Evolutionary conservation across 2,113 vertebrate species (phyloP), one percentile per base, ranked within the genome.

Genomic region (Callionymus lyra): DNA sequence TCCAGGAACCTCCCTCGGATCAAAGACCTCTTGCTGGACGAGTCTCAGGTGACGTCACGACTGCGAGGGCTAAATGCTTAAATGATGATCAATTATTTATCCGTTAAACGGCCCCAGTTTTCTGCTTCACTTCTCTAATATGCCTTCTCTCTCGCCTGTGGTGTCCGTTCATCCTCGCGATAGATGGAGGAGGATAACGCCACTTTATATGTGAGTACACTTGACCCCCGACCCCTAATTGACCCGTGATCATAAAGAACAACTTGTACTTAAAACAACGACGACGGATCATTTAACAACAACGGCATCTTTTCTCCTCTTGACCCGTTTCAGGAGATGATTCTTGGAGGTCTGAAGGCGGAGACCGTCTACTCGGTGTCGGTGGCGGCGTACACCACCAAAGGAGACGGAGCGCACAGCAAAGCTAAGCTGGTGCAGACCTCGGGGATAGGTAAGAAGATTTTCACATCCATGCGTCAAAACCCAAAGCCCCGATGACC

Each of bases 361-460:
- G 90, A 95, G 75, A 95, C 91, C 6, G 44, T 87, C 1, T 98
- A 97, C 63, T 91, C 91, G 31, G 74, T 98, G 58, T 93, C 91
- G 0, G 93, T 97, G 34, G 91, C 93, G 2, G 93, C 94, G 1
- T 97, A 96, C 74, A 97, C 91, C 60, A 92, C 92, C 85, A 97
- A 97, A 81, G 93, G 93, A 41, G 93, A 97, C 2, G 93, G 93
- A 4, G 85, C 90, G 0, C 92, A 91, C 56, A 95, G 92, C 84
- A 93, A 88, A 62, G 85, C 90, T 4, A 91, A 87, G 52, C 79
- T 91, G 70, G 87, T 94, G n/a, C 79, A 86, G 72, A 96, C 92
- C 0, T 86, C 81, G 43, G 89, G 88, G 74, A 86, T 89, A 83
- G 90, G 92, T 96, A 46, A 78, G 74, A 8, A 27, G 21, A 8